Base-by-base conservation (phyloP, 2,113 vertebrate species). In the Cyphomyrus discorhynchus region DNA sequence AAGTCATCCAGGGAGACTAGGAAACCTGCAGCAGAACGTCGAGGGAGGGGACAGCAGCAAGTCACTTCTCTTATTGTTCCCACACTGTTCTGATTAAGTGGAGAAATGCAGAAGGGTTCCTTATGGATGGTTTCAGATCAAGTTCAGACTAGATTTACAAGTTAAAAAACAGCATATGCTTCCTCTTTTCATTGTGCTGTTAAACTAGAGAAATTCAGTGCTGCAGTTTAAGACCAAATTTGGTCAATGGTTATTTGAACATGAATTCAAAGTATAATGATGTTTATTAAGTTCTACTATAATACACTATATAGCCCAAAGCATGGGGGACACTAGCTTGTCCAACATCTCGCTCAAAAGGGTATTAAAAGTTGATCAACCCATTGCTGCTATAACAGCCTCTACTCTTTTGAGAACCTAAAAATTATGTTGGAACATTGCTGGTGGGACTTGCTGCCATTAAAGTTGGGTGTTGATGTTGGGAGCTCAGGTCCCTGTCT, bases 1-100 rank as follows among this genome's bases (percentile, higher is more conserved):
- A 98, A 98, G 92, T 98, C 97, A 91, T 98, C 98, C 94, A 98
- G 94, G 89, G 97, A 98, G 92, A 94, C 95, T 91, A 98, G 93
- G 93, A 97, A 97, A 45, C 97, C 97, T 98, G 87, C 19, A 93
- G 89, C 77, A 70, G 47, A 42, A 80, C 47, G 46, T 5, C 1
- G 21, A 77, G 31, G 70, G 88, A 52, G 27, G 50, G 11, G 19
- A 53, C 52, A n/a, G 53, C 21, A 86, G 39, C 42, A 21, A n/a
- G 24, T 35, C n/a, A 46, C 74, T 6, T 35, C 74, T 80, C 74
- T 19, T 19, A 80, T 39, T 42, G 74, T 39, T 7, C 31, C 62
- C n/a, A 80, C 15, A 21, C 13, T 7, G 35, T 35, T 39, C 70
- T 39, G 70, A 39, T 77, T 39, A 39, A 39, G 31, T 6, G 31